phyloP scores from a whole-genome alignment of 1,140 invertebrate species.

The Gyrodactylus salaris region DNA sequence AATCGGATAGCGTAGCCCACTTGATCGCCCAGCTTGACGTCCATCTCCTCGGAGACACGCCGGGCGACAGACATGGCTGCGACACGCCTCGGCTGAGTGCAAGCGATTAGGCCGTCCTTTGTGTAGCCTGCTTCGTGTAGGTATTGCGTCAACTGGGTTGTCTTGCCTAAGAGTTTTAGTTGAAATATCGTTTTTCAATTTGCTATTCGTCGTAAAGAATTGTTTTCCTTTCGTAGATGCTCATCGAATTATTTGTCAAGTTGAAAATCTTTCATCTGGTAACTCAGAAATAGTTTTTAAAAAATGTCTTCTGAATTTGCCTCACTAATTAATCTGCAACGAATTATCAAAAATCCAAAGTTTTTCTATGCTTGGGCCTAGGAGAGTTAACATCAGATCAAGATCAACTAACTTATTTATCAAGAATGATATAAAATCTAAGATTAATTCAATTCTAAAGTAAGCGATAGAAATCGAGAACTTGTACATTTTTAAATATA shows the following conservation, averaged over 20 bases:
- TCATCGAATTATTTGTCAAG: too few relatives aligned
- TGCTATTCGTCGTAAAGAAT: not conserved
- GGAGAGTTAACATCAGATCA: too few relatives aligned
- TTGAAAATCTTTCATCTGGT: too few relatives aligned
- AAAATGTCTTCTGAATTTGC: too few relatives aligned
- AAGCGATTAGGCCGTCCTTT: slow-evolving; percentile 61
- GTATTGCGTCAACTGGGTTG: slow-evolving; percentile 25
- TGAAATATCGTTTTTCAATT: too few relatives aligned
- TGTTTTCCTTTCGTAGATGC: not conserved
- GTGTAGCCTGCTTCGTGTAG: slow-evolving; percentile 88
- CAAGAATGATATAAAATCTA: not conserved
- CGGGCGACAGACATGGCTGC: slow-evolving; percentile 98
- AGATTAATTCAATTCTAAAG: too few relatives aligned
- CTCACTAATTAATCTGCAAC: too few relatives aligned
- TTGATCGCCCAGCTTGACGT: slow-evolving; percentile 33
- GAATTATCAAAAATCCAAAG: too few relatives aligned
- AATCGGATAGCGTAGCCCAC: slow-evolving; percentile 97
- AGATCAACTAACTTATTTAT: not conserved
- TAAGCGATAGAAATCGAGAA: too few relatives aligned
- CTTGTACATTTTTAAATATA: too few relatives aligned
- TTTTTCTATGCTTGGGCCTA: too few relatives aligned
- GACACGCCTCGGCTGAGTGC: slow-evolving; percentile 58
- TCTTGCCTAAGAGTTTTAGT: too few relatives aligned
- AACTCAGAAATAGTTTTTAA: not conserved
- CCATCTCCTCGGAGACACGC: slow-evolving; percentile 88